Evolutionary conservation across 2,888 invertebrate species (phyloP), one percentile per base, ranked within the genome.

Genomic region (Pterostichus niger): DNA sequence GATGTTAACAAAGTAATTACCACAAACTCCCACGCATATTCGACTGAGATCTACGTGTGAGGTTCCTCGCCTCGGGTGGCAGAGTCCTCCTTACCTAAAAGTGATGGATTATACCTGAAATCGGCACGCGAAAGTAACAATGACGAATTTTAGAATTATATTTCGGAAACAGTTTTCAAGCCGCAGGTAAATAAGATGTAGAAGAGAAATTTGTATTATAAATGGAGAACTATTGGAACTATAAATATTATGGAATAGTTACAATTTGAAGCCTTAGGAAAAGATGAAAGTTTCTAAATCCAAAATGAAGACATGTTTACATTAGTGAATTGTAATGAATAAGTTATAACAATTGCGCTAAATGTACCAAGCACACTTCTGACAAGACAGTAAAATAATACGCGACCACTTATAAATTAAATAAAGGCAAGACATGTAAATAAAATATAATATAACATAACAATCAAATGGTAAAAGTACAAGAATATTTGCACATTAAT

Each of bases 1-100:
- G 64, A 35, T 64, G 64, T 64, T 64, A 64, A 64, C 33, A 64
- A 64, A 64, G 64, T 35, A 64, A 64, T 64, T 64, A 64, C 35
- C 33, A 64, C 33, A n/a, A 13, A 33, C 64, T 64, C 64, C 64
- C 64, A 64, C 64, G 64, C 35, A 33, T 6, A 13, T 40, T 40
- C 5, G 35, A 59, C 7, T n/a, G 35, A 35, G 11, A 6, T 59
- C 59, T 59, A 24, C 59, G 24, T 59, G 31, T 59, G 31, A 31
- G 49, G 59, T 59, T 59, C 17, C 24, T 24, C 64, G 64, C 64
- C 64, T 13, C 33, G 33, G 35, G 49, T 49, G 35, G 64, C 11
- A 64, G 13, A 64, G n/a, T 31, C 33, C 11, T 64, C 64, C 33
- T 64, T 33, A n/a, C 13, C 24, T 7, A 49, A 49, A n/a, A 13